These are phyloP conservation scores for Rhodeus uyekii DNA, from an alignment of 2,797 vertebrate genomes.

Conservation along the genomic window DNA sequence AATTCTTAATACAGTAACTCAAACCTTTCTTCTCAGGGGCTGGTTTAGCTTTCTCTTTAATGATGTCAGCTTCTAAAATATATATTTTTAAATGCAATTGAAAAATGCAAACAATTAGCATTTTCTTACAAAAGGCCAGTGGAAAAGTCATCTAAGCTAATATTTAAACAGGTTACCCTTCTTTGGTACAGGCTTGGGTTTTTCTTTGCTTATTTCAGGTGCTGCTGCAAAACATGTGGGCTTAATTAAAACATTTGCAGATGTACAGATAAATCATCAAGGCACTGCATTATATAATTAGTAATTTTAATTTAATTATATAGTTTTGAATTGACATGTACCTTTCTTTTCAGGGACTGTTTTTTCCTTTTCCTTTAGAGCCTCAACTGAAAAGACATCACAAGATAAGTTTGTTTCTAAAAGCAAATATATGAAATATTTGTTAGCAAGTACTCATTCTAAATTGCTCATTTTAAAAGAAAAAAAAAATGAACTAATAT, in stretches of 20 bases:
- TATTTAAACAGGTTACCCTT: neutral
- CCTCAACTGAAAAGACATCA: slow-evolving; percentile 2
- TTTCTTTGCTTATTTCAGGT: slow-evolving; percentile 23
- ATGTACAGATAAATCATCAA: neutral
- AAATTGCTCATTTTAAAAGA: neutral
- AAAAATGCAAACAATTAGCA: neutral
- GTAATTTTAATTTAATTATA: no score
- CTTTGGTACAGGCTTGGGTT: slow-evolving; percentile 15
- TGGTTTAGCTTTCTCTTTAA: slow-evolving; percentile 37
- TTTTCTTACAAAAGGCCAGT: neutral
- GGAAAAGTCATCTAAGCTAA: neutral
- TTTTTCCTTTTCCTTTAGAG: slow-evolving; percentile 62
- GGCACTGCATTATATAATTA: neutral
- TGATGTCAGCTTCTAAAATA: slow-evolving; percentile 17
- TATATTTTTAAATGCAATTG: rapidly evolving
- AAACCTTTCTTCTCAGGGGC: slow-evolving; percentile 22
- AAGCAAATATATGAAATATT: neutral
- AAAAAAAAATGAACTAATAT: neutral
- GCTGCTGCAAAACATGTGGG: neutral
- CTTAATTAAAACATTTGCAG: neutral
- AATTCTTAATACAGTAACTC: neutral
- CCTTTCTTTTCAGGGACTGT: slow-evolving; percentile 58
- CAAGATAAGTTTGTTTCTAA: neutral
- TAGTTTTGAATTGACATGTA: no score
- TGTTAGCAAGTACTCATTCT: neutral